A percentile compares a stretch with the other conserved stretches of the same genome.
phyloP scores from a whole-genome alignment of 2,888 invertebrate species.

The Tachina fera region DNA sequence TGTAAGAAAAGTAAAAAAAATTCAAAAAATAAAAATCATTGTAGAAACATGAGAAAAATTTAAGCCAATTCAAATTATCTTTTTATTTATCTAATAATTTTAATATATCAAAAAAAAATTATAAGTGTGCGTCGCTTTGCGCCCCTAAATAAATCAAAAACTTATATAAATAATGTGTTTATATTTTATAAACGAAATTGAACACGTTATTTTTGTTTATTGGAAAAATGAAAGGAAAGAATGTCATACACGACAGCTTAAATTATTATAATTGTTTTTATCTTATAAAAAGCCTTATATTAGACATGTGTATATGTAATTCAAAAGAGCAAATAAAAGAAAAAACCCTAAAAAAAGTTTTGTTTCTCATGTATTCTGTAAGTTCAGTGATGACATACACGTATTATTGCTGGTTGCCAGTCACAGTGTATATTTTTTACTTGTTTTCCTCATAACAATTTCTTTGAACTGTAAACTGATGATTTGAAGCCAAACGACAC shows the following conservation, averaged over 20 bases:
- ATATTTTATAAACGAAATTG: conserved; percentile 30
- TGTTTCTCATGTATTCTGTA: conserved; percentile 68
- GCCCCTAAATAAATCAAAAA: conserved; percentile 67
- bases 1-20: conserved; percentile 34
- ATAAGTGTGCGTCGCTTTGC: conserved; percentile 78
- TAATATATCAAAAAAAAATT: conserved; percentile 65
- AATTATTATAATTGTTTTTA: conserved; percentile 68
- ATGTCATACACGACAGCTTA: conserved; percentile 60
- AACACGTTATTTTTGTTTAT: conserved; percentile 60
- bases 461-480: background rate
- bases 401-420: conserved; percentile 16
- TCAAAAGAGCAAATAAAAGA: conserved; percentile 71
- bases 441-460: conserved; percentile 73
- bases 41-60: conserved; percentile 82
- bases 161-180: conserved; percentile 36
- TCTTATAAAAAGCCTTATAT: conserved; percentile 69
- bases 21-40: conserved; percentile 81
- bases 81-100: conserved; percentile 58
- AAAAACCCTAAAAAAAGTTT: conserved; percentile 62
- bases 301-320: conserved; percentile 67
- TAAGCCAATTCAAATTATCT: conserved; percentile 64
- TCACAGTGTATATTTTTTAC: conserved; percentile 23
- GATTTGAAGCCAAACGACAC: background rate
- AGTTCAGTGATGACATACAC: conserved; percentile 1
- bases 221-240: conserved; percentile 55